Evolutionary conservation across 2,113 vertebrate species (phyloP), one percentile per base, ranked within the genome.

Genomic region (Phaethon lepturus): DNA sequence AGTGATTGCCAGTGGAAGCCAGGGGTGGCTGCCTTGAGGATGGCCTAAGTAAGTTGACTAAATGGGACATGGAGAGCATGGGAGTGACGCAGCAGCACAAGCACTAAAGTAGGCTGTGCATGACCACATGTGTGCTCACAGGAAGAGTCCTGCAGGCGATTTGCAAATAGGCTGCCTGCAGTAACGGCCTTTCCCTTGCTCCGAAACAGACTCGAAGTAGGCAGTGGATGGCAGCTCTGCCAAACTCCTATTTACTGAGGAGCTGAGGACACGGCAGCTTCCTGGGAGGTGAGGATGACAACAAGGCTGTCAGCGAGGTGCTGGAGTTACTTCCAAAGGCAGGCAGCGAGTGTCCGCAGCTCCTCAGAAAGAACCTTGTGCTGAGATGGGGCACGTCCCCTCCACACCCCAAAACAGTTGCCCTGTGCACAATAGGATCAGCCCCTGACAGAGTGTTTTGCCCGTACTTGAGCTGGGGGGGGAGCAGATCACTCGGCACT

Each of bases 81-180:
- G 44, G 18, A 38, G 47, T 0, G 2, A 20, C 25, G 17, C 4
- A 35, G 31, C 60, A 66, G 56, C 47, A 33, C 58, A 18, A 60
- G 73, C 29, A 5, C 6, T 6, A 9, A 42, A 18, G 55, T 10
- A 11, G 44, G 55, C 82, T 71, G 16, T 19, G 22, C 0, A 0
- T 1, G 2, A 11, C 26, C 45, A 28, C 0, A 0, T 7, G 1
- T 16, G 52, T 38, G 55, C 64, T 58, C n/a, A 17, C 7, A 0
- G 86, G 45, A 44, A 10, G 22, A 42, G 45, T 23, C 42, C 80
- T 74, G 66, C 47, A 35, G 64, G 44, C 44, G 52, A 31, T 18
- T 63, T 1, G 12, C 87, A 64, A 55, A 24, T 0, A 38, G 0
- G 49, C 44, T 66, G 60, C 56, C 68, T 74, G 31, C 76, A 77